Conservation (phyloP, 30 jellyfish, hydroid and myxozoan species). For the Hydractinia echinata region DNA sequence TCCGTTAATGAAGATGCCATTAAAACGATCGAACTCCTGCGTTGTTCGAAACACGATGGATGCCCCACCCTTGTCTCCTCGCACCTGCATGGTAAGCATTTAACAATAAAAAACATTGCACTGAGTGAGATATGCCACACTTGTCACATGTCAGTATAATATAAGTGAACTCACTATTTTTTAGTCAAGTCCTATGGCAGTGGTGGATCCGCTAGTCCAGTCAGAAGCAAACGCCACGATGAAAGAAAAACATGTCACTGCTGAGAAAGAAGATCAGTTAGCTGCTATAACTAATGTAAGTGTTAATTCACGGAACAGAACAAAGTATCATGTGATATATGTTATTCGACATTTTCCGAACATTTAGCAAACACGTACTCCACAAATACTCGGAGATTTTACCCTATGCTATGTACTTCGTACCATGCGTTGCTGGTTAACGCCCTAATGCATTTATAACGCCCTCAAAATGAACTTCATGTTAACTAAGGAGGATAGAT, state of each 20-base stretch:
- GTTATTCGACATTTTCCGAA: neutral
- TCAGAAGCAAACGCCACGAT: neutral
- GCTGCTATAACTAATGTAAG: conserved; percentile 4
- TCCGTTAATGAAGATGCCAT: conserved; percentile 30
- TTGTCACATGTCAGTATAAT: too few species aligned
- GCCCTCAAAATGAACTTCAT: too few species aligned
- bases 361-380: too few species aligned
- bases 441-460: too few species aligned
- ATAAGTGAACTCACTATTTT: neutral
- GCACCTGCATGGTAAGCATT: conserved; percentile 18
- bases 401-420: too few species aligned
- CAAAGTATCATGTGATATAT: neutral
- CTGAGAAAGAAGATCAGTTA: neutral
- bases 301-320: neutral
- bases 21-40: conserved; percentile 22
- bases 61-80: conserved; percentile 37
- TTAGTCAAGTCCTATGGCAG: conserved; percentile 49
- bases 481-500: too few species aligned
- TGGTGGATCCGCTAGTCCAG: conserved; percentile 33
- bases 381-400: too few species aligned
- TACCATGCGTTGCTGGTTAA: too few species aligned
- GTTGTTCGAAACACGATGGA: neutral
- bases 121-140: neutral
- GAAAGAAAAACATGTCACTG: neutral
- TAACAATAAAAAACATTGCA: neutral